Base-by-base conservation (phyloP, 2,113 vertebrate genomes). In the Chloebia gouldiae region DNA sequence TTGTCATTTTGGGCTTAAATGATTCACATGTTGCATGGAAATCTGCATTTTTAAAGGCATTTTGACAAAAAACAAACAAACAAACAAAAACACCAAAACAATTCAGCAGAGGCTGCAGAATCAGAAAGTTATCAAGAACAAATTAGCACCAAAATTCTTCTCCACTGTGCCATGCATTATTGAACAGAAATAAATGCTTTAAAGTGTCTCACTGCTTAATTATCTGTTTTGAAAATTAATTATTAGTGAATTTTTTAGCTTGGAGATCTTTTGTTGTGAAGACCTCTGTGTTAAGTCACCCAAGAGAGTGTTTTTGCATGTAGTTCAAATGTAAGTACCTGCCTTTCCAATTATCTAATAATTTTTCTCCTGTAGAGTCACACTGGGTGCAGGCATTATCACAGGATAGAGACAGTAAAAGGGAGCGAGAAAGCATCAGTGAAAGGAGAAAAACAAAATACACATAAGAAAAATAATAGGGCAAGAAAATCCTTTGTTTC, bases 211-310 rank as follows among this genome's bases (percentile, higher is more conserved):
- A 21, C 33, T 94, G 70, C 75, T 88, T 80, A 86, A 93, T 94
- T 82, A 54, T n/a, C 49, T 90, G 30, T 79, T 97, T 81, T 64
- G 44, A 93, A 94, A 95, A 63, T 44, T 7, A 94, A 83, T 89
- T 91, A 85, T 54, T 81, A 88, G 69, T 80, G 44, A 81, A 88
- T 63, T 60, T 79, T 88, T 93, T 59, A 83, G 10, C 50, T 70
- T 77, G 51, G n/a, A 81, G 15, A 78, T 14, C 11, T n/a, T 77
- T 49, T 82, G 31, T 49, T 79, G 20, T 73, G 72, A 89, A 89
- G 73, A 80, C 27, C 9, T 87, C 54, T 53, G 5, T 77, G 54
- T 60, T 85, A 88, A 84, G 25, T 40, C 24, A 73, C 51, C 47
- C 63, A 35, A 84, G 77, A 65, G 47, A 66, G 49, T 53, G 11